These are phyloP conservation scores for Drosophila bocqueti DNA, from an alignment of 1,140 invertebrate genomes.

Conservation along the genomic window DNA sequence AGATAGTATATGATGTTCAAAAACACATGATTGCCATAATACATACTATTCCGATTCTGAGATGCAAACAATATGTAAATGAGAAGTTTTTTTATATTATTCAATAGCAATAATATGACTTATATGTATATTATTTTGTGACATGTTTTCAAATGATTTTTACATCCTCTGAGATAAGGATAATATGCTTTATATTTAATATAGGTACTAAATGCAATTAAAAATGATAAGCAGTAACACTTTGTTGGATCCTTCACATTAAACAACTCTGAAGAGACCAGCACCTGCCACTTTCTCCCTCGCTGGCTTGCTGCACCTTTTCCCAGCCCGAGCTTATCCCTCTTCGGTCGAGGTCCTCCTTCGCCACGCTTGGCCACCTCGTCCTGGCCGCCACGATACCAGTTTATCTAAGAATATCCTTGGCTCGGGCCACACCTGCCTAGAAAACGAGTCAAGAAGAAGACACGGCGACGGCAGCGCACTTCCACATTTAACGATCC, in stretches of 20 bases:
- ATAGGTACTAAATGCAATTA: background rate
- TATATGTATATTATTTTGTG: background rate
- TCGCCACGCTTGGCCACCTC: conserved; percentile 64
- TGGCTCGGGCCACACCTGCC: conserved; percentile 70
- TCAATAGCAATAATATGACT: background rate
- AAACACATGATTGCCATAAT: background rate
- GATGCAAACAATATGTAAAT: background rate
- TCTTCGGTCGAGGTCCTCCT: conserved; percentile 5
- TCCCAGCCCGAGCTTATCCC: conserved; percentile 30
- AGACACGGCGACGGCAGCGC: conserved; percentile 67
- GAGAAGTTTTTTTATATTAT: no score
- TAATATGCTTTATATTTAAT: background rate
- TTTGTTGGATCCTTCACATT: background rate
- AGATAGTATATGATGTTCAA: no score
- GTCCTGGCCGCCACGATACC: conserved; percentile 70
- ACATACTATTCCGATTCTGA: background rate
- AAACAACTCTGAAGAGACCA: conserved; percentile 6
- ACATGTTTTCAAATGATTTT: background rate
- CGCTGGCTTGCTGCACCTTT: conserved; percentile 37
- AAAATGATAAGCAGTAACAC: background rate
- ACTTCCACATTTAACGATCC: conserved; percentile 71
- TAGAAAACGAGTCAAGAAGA: conserved; percentile 67
- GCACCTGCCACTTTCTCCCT: conserved; percentile 49
- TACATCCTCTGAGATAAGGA: background rate
- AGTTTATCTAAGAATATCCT: conserved; percentile 62